Base-by-base conservation (phyloP, 92 coral and sea anemone species). In the Isaurus tuberculatus region DNA sequence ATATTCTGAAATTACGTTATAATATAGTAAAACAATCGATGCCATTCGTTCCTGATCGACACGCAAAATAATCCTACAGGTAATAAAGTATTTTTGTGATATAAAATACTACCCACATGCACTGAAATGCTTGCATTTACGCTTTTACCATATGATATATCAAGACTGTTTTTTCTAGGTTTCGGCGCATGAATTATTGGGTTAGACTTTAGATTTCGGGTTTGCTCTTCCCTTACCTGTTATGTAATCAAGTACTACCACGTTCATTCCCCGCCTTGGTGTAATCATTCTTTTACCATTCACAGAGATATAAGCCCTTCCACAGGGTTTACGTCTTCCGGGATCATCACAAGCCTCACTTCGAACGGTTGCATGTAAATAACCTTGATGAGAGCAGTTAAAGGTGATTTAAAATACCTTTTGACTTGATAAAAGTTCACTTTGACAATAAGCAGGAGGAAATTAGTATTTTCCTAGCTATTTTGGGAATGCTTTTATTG, bases 301-400 rank as follows among this genome's bases (percentile, higher is more conserved):
- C 25, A 86, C 44, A 71, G 46, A 78, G 11, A 86, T 27, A 19
- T 67, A 86, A 23, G 85, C 85, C 23, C 5, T 72, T 79, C 89
- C 89, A 58, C 89, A 86, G 17, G 63, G 55, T 1, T 73, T 53
- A 5, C 83, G 89, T 30, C 58, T 81, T 5, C 89, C 89, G 13
- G 66, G 82, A 57, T 86, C 89, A 33, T 86, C 66, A 46, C 89
- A 86, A 42, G 79, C 89, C 72, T 86, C 89, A 25, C 89, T 86
- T 57, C 82, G 82, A 57, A 77, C 82, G 1, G 69, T 77, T 58
- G 82, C 82, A 31, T 40, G 29, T 7, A 77, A 17, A 77, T 77
- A 77, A 23, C 82, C 82, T 77, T 14, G 11, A 2, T 0, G 34
- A 40, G 43, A 44, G n/a, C 11, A 15, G 2, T 22, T 61, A 9